Base-by-base conservation (phyloP, 2,888 invertebrate genomes). In the Acleris cristana region DNA sequence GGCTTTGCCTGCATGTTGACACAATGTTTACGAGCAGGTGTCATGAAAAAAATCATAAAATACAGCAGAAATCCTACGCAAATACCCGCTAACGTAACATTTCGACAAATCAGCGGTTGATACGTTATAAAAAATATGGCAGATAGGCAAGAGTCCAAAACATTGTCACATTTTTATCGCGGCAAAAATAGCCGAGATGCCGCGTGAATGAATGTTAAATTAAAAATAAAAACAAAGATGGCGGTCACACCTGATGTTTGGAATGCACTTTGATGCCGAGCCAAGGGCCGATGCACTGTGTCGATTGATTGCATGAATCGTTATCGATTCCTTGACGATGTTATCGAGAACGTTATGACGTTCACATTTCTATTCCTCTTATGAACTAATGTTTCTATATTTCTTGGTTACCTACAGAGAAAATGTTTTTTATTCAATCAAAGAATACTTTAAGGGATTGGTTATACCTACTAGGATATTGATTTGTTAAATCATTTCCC, bases 251-350 rank as follows among this genome's bases (percentile, higher is more conserved):
- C 68, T 70, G 68, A 61, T 19, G 56, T 56, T 48, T 23, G 65
- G 59, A 70, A 68, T 70, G 68, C 70, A 68, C 64, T 71, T 71
- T 71, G 71, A 69, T 61, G 57, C 45, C 51, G 19, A 66, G 71
- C 71, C 70, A 70, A 57, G 55, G 62, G 34, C 7, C 49, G 51
- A 53, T 67, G 66, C 66, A 62, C 19, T 49, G 48, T 40, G n/a
- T 14, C 57, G 60, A 62, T 58, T 45, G 66, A 66, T 62, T 21
- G 26, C 21, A 6, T 21, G 34, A 51, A 56, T 60, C 60, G 57
- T 19, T 34, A 60, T 59, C 59, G 58, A 58, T 52, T 26, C 12
- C 45, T 60, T 40, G 6, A 4, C 40, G 40, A 40, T 40, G 40
- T 40, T 40, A 40, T 40, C 40, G 40, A 40, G 40, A 40, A 40